Conservation (phyloP, 2,113 vertebrate genomes). For the Cyanoderma ruficeps region DNA sequence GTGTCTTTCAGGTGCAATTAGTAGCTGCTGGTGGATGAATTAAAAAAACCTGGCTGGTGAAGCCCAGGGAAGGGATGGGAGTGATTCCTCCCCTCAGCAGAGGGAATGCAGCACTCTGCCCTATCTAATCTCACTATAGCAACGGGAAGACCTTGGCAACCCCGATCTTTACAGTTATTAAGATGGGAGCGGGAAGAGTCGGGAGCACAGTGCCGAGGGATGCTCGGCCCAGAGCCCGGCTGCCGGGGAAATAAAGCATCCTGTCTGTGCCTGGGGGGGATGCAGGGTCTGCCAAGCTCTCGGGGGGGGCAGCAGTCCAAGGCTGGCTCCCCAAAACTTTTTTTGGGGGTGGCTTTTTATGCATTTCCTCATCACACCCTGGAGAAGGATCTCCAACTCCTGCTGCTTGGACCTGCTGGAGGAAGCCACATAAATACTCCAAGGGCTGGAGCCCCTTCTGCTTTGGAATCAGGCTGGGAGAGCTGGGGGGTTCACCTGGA, state of each 20-base stretch:
- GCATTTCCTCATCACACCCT: neutral
- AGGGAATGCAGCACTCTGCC: constrained; percentile 39
- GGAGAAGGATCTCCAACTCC: neutral
- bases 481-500: neutral
- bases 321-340: neutral
- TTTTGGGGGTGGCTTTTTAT: rapidly evolving
- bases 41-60: neutral
- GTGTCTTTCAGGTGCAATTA: constrained; percentile 33
- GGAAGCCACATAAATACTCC: rapidly evolving
- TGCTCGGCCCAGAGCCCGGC: neutral
- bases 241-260: neutral
- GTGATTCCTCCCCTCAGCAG: constrained; percentile 12
- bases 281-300: neutral
- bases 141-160: constrained; percentile 71
- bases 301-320: neutral
- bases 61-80: constrained; percentile 4
- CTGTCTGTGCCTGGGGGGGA: rapidly evolving
- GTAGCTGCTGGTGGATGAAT: neutral
- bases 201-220: neutral
- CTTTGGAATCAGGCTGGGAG: neutral
- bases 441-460: neutral
- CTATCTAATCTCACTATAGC: constrained; percentile 69
- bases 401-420: neutral
- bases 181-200: constrained; percentile 24
- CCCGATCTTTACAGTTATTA: constrained; percentile 45